Conservation (phyloP, 2,113 vertebrate genomes). For the Ciconia maguari region DNA sequence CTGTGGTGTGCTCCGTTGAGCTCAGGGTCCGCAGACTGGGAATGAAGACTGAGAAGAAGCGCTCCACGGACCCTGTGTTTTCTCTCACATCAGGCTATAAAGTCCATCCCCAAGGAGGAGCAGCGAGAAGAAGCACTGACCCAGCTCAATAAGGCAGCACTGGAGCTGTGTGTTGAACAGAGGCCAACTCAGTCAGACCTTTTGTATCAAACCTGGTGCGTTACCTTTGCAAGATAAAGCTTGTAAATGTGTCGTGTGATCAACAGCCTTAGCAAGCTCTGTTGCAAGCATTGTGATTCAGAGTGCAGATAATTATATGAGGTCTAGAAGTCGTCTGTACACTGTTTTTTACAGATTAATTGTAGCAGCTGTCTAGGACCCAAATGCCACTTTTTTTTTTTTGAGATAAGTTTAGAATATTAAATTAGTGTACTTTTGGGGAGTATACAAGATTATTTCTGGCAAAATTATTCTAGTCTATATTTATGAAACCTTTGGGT, state of each 20-base stretch:
- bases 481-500: slow-evolving; percentile 6
- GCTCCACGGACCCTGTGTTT: background rate
- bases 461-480: background rate
- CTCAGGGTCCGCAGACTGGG: background rate
- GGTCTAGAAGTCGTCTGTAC: background rate
- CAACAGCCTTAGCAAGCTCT: background rate
- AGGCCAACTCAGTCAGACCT: slow-evolving; percentile 53
- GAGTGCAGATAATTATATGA: background rate
- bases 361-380: slow-evolving; percentile 22
- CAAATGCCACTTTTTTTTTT: background rate
- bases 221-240: background rate
- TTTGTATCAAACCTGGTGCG: slow-evolving; percentile 76
- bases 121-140: slow-evolving; percentile 72
- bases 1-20: background rate
- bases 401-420: background rate
- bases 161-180: slow-evolving; percentile 72
- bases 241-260: background rate
- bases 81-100: slow-evolving; percentile 69
- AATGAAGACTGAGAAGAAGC: background rate
- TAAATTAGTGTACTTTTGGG: background rate
- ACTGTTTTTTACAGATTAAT: background rate
- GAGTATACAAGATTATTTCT: slow-evolving; percentile 8
- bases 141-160: slow-evolving; percentile 73
- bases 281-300: background rate
- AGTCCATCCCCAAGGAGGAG: slow-evolving; percentile 64